Evolutionary conservation across 2,888 invertebrate genomes (phyloP), one percentile per base, ranked within the genome.

Genomic region (Osmoderma eremita): DNA sequence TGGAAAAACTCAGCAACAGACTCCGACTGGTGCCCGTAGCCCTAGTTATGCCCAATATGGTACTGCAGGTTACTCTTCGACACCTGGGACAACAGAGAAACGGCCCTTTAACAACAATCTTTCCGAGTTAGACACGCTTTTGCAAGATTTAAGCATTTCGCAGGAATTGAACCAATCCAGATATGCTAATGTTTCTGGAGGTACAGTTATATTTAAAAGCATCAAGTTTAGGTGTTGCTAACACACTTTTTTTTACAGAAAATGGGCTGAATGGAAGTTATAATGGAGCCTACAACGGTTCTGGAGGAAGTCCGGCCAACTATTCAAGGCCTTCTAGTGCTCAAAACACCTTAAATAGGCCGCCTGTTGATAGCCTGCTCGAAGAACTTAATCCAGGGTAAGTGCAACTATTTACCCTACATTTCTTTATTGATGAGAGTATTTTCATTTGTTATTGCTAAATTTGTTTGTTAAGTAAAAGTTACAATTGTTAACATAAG

Each of bases 121-220:
- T 50, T 92, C 94, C 0, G 97, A 97, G 82, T 82, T 98, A 79
- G 97, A 98, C 82, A 93, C 92, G 13, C 86, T 98, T 62, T 86
- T 98, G 65, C 92, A 95, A 79, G 97, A 97, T 81, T 86, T 98
- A 74, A 96, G 95, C 84, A 92, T 90, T 79, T 91, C 92, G 0
- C 70, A 70, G 63, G 75, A 75, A 39, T 63, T 74, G 20, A 73
- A 74, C 54, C 68, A 71, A 12, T 64, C 70, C 20, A 86, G 87
- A 68, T 90, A 90, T 78, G 78, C 76, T 72, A 86, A 80, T 70
- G 77, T 78, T 6, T 78, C 77, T 64, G 72, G 70, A 73, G 80
- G 80, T 78, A 30, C 30, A 10, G 10, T 30, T 30, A 30, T 6
- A 5, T 30, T 54, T 20, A 63, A 51, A 15, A 30, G 30, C 53